Conservation (phyloP, 2,888 invertebrate species). For the Andrena praecox region DNA sequence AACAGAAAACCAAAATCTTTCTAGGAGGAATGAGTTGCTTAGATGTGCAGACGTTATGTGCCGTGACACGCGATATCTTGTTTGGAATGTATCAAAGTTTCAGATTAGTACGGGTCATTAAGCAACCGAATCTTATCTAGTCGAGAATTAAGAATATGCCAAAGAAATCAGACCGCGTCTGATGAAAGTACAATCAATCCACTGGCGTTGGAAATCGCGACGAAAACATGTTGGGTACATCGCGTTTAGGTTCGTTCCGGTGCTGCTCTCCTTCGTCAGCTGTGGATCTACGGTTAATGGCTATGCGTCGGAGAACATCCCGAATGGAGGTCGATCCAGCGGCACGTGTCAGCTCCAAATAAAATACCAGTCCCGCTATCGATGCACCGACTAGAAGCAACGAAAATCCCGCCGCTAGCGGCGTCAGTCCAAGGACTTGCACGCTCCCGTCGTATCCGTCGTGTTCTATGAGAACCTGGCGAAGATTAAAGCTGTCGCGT, state of each 20-base stretch:
- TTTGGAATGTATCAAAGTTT: no score
- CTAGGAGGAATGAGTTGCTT: no score
- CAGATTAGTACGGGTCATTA: no score
- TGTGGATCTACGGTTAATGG: conserved; percentile 12
- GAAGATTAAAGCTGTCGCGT: conserved; percentile 69
- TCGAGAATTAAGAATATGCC: no score
- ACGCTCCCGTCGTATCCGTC: conserved; percentile 69
- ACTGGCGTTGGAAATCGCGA: no score
- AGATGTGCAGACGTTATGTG: no score
- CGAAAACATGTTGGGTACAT: neutral
- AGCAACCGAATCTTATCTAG: no score
- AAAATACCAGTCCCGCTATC: conserved; percentile 74
- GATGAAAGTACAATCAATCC: no score
- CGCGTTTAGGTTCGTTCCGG: neutral
- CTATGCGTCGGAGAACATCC: conserved; percentile 26
- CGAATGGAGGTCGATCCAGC: conserved; percentile 17
- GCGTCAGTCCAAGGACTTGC: conserved; percentile 72
- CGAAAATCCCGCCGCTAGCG: conserved; percentile 79
- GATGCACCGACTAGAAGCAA: conserved; percentile 73
- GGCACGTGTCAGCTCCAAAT: conserved; percentile 69
- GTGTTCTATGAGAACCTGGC: conserved; percentile 76
- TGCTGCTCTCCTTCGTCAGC: neutral
- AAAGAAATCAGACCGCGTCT: no score
- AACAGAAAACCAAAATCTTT: no score
- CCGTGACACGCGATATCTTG: no score